Base-by-base conservation (phyloP, 2,113 vertebrate genomes). In the Struthio camelus region DNA sequence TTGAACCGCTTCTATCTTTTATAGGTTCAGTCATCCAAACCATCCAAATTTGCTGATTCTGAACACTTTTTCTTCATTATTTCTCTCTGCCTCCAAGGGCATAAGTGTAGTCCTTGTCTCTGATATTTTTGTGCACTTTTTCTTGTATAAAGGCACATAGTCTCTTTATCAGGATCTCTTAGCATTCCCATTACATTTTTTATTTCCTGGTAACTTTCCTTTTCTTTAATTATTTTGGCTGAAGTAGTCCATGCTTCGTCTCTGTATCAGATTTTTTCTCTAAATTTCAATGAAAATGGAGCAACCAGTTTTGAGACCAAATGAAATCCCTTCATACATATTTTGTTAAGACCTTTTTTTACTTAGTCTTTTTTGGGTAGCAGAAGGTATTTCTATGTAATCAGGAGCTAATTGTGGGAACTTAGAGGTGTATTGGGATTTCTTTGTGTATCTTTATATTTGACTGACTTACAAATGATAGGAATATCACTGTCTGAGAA, bases 51-150 rank as follows among this genome's bases (percentile, higher is more conserved):
- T 90, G 71, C 67, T 86, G 79, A 93, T 84, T 83, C 51, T 53
- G 66, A 95, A 79, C 67, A 72, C 6, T 73, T 93, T 89, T 82
- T 91, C 34, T 80, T 90, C 38, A 28, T 90, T 92, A 85, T 88
- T 96, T 95, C 64, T 91, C 72, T 89, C 6, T 30, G 8, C 4
- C 22, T 88, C 67, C 62, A 85, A 86, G 40, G 11, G 18, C 48
- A 23, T n/a, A 90, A 71, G 3, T 56, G 79, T 70, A 48, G 24
- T 53, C 79, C 19, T 67, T 23, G 23, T 46, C 10, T 20, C 14
- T 10, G 4, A 17, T 62, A 69, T 38, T 87, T 92, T 85, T 87
- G 11, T 76, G 19, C 11, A 64, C 9, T 71, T 90, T 80, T 95
- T n/a, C 19, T 40, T 85, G 27, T 24, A 73, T 83, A 24, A 65